Percentiles rank a stretch among this genome's conserved stretches.
Conservation (phyloP, 2,113 vertebrate species). For the Salvelinus alpinus region DNA sequence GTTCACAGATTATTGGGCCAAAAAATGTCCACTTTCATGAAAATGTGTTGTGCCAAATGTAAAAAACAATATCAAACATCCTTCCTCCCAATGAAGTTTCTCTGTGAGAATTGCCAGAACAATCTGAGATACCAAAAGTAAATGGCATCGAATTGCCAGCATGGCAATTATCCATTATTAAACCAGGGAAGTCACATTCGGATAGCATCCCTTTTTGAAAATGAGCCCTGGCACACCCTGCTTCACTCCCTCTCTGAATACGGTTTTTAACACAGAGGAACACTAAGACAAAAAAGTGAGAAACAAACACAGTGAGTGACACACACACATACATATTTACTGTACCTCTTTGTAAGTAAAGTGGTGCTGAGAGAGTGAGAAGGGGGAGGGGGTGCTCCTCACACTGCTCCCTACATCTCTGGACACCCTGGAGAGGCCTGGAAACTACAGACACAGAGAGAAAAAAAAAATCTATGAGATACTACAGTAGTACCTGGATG, state of each 20-base stretch:
- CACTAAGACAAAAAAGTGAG: background rate
- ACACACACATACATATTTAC: constrained; percentile 16
- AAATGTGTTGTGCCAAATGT: no score
- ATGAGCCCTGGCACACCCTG: no score
- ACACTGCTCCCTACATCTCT: constrained; percentile 63
- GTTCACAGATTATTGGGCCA: no score
- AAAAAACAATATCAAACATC: no score
- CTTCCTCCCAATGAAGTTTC: no score
- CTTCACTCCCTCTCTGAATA: background rate
- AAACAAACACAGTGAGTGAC: background rate
- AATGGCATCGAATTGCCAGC: no score
- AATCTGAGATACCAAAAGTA: no score
- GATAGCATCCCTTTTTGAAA: background rate
- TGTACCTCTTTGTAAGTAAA: constrained; percentile 66
- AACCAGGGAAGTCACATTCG: background rate
- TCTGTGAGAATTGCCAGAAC: no score
- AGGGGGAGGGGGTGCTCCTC: constrained; percentile 31
- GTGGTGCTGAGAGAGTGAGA: constrained; percentile 37
- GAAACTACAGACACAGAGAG: constrained; percentile 17
- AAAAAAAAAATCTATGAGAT: background rate
- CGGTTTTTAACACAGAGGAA: background rate
- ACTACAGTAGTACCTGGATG: no score
- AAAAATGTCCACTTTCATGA: no score
- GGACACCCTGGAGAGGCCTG: constrained; percentile 32
- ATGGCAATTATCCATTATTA: no score